A percentile compares a stretch with the other conserved stretches of the same genome.
Evolutionary conservation across 2,888 invertebrate genomes (phyloP).

Genomic region (Tubiluchus corallicola): DNA sequence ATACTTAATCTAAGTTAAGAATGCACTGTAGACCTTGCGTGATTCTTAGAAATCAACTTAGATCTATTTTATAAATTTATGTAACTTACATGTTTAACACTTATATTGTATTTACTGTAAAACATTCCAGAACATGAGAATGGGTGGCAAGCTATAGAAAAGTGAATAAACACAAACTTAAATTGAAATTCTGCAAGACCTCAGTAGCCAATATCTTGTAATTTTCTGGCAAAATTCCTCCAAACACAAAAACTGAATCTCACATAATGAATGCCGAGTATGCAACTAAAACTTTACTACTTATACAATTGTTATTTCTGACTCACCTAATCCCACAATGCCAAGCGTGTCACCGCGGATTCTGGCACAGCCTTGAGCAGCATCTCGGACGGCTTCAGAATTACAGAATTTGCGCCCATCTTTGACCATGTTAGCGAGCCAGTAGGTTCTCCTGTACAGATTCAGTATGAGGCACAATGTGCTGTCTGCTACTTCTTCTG

Average conservation of each 20-base stretch:
- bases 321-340: constrained; percentile 63
- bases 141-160: too few relatives aligned
- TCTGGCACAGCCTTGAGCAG: constrained; percentile 78
- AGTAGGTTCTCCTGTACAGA: constrained; percentile 95
- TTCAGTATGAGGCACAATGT: constrained; percentile 97
- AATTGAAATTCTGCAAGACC: too few relatives aligned
- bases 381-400: constrained; percentile 82
- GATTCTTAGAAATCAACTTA: too few relatives aligned
- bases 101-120: too few relatives aligned
- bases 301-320: too few relatives aligned
- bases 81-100: too few relatives aligned
- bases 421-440: constrained; percentile 94
- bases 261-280: constrained; percentile 78
- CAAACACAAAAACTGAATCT: constrained; percentile 91
- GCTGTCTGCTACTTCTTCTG: constrained; percentile 96
- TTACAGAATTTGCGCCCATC: constrained; percentile 97
- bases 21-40: too few relatives aligned
- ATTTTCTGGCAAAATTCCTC: constrained; percentile 95
- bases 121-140: too few relatives aligned
- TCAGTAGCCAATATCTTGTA: too few relatives aligned
- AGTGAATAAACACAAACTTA: too few relatives aligned
- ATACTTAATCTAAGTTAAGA: too few relatives aligned
- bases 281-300: constrained; percentile 92
- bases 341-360: constrained; percentile 97
- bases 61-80: too few relatives aligned